These are phyloP conservation scores for Halesus radiatus DNA, from an alignment of 1,140 invertebrate genomes.

Conservation along the genomic window DNA sequence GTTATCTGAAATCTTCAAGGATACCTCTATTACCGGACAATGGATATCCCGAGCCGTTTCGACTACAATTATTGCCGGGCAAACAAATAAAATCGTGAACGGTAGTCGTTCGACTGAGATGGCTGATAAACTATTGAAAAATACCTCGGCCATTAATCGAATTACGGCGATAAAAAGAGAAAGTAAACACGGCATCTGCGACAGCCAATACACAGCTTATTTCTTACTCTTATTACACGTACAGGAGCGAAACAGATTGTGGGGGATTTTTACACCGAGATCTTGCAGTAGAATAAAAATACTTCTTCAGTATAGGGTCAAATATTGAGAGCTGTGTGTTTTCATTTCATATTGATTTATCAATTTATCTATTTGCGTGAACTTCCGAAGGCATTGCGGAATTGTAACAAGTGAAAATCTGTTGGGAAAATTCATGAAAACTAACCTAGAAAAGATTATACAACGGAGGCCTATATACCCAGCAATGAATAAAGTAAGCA, in stretches of 20 bases:
- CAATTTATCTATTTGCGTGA: no score
- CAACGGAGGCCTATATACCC: no score
- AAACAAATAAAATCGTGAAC: constrained; percentile 12
- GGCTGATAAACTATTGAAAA: constrained; percentile 33
- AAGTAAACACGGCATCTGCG: constrained; percentile 7
- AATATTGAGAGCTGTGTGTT: no score
- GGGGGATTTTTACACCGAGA: neutral
- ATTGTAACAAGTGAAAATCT: no score
- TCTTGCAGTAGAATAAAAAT: no score
- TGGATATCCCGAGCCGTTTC: neutral
- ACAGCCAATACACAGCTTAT: neutral
- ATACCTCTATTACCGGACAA: constrained; percentile 26
- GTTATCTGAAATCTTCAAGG: constrained; percentile 42
- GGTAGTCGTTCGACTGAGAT: constrained; percentile 33
- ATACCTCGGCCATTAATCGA: constrained; percentile 5
- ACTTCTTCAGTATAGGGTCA: no score
- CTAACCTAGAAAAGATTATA: no score
- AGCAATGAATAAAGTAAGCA: no score
- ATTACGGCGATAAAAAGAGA: constrained; percentile 7
- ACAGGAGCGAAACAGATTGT: neutral
- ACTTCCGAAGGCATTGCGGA: no score
- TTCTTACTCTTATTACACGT: neutral
- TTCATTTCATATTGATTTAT: no score
- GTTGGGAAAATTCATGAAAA: no score
- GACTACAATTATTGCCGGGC: neutral